phyloP scores from a whole-genome alignment of 2,113 vertebrate species.

The Hippocampus barbouri region DNA sequence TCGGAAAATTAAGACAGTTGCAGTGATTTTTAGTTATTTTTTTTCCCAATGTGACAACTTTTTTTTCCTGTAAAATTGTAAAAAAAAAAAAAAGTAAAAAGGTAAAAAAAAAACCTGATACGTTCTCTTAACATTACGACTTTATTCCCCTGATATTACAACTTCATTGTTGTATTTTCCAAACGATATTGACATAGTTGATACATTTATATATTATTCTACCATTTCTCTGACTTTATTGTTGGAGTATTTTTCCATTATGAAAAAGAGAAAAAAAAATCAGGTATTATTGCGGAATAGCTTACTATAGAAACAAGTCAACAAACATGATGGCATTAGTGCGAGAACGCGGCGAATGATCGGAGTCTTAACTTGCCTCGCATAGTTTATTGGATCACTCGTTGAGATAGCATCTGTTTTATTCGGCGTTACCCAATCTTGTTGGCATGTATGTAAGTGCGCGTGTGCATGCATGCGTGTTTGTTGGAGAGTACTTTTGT shows the following conservation, averaged over 20 bases:
- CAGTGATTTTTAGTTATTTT: too few relatives aligned
- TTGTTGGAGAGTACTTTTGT: conserved; percentile 16
- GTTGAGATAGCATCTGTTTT: conserved; percentile 56
- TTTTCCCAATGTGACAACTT: too few relatives aligned
- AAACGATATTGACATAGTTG: not conserved
- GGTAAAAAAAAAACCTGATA: not conserved
- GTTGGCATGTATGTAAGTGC: conserved; percentile 39
- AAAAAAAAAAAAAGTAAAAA: too few relatives aligned
- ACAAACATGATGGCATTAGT: conserved; percentile 2
- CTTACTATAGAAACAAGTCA: conserved; percentile 17
- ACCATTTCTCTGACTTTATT: not conserved
- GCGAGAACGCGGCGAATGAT: conserved; percentile 14
- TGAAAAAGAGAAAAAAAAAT: conserved; percentile 17
- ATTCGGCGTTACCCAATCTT: conserved; percentile 50
- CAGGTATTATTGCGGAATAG: conserved; percentile 13
- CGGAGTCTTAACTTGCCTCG: conserved; percentile 63
- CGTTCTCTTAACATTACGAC: not conserved
- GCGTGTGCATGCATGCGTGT: conserved; percentile 6
- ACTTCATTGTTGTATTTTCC: not conserved
- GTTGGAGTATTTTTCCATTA: not conserved
- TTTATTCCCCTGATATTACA: not conserved
- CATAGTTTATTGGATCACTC: conserved; percentile 52
- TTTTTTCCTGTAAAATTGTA: too few relatives aligned
- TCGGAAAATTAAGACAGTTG: not conserved
- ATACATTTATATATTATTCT: too few relatives aligned